Conservation (phyloP, 2,113 vertebrate species). For the Syngnathus typhle region DNA sequence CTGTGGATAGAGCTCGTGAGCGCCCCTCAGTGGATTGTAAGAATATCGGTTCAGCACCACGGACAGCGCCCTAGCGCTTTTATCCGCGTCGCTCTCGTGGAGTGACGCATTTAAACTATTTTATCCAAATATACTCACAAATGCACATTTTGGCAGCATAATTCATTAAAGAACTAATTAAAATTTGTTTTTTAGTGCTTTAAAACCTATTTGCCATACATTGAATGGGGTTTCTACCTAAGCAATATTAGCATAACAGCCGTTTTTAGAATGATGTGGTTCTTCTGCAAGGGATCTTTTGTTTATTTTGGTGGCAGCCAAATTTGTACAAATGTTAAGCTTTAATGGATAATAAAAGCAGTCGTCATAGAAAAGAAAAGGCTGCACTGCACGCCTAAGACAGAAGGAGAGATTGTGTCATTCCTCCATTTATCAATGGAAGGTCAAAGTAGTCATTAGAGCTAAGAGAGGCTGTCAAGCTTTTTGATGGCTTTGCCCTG, state of each 20-base stretch:
- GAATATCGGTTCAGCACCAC: not conserved
- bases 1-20: not conserved
- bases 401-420: conserved; percentile 37
- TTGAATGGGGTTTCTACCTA: no score
- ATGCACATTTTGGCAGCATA: no score
- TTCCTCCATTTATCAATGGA: conserved; percentile 53
- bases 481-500: conserved; percentile 31
- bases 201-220: no score
- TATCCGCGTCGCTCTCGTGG: conserved; percentile 36
- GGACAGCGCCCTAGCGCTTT: conserved; percentile 20
- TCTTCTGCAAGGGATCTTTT: no score
- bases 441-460: conserved; percentile 61
- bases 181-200: no score
- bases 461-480: conserved; percentile 25
- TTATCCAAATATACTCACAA: not conserved
- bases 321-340: no score
- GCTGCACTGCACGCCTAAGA: conserved; percentile 18
- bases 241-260: no score
- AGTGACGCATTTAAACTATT: not conserved
- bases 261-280: no score
- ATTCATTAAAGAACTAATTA: no score
- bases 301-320: no score
- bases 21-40: not conserved
- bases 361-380: not conserved
- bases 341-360: not conserved